These are phyloP conservation scores for Xanthia togata DNA, from an alignment of 2,888 invertebrate genomes.

Conservation along the genomic window DNA sequence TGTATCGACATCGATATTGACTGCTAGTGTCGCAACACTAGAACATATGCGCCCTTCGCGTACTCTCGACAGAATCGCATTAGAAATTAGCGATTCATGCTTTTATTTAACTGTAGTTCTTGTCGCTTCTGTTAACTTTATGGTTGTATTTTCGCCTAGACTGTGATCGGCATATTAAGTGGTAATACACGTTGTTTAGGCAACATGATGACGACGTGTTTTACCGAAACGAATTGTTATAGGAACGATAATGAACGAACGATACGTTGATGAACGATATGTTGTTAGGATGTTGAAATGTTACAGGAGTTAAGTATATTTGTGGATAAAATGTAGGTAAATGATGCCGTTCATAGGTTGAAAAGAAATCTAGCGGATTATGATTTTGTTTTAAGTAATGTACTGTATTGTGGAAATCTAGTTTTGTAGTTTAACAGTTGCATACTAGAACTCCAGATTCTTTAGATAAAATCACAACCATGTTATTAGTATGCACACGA, in stretches of 20 bases:
- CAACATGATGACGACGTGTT: not conserved
- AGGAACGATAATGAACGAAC: too few species aligned
- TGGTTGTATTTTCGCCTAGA: constrained; percentile 20
- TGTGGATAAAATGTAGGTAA: not conserved
- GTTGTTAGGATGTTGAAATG: too few species aligned
- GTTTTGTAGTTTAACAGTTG: not conserved
- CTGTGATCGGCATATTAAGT: constrained; percentile 62
- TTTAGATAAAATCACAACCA: not conserved
- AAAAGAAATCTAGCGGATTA: not conserved
- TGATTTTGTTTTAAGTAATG: not conserved
- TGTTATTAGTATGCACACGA: not conserved
- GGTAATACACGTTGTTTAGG: constrained; percentile 19
- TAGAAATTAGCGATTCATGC: constrained; percentile 71
- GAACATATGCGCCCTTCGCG: constrained; percentile 65
- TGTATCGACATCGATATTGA: constrained; percentile 65
- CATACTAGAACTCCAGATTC: not conserved
- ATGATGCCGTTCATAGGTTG: not conserved
- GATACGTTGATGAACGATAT: too few species aligned
- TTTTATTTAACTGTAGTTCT: constrained; percentile 68
- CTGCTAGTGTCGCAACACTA: constrained; percentile 48
- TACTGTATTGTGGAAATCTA: not conserved
- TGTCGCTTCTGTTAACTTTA: constrained; percentile 63
- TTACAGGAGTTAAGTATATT: not conserved
- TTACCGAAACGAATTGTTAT: not conserved
- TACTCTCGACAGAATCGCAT: constrained; percentile 68